phyloP scores from a whole-genome alignment of 2,113 vertebrate species.

The Apodemus speciosus region DNA sequence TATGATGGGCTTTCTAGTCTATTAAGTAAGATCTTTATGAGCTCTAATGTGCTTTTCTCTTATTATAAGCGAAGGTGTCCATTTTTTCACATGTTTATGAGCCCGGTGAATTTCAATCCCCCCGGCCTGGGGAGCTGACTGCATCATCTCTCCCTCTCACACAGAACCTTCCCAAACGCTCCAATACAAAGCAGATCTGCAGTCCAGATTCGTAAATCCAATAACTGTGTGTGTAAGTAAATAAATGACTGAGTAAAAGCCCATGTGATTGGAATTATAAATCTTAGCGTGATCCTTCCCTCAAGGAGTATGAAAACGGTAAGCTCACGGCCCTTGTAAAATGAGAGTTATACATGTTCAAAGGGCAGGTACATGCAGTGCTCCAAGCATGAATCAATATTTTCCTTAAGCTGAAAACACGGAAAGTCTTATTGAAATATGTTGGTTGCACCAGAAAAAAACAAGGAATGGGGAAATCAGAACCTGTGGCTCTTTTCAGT shows the following conservation, averaged over 20 bases:
- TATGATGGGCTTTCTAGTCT: constrained; percentile 7
- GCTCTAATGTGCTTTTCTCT: constrained; percentile 45
- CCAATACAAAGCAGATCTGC: constrained; percentile 9
- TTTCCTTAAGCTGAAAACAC: background rate
- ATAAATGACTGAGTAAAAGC: constrained; percentile 31
- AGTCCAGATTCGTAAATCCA: constrained; percentile 53
- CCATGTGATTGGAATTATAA: constrained; percentile 20
- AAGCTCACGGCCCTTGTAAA: constrained; percentile 10
- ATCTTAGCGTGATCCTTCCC: constrained; percentile 55
- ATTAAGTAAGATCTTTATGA: background rate
- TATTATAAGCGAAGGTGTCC: background rate
- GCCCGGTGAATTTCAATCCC: background rate
- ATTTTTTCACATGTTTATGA: background rate
- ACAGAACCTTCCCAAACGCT: background rate
- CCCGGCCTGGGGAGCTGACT: background rate
- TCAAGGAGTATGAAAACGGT: constrained; percentile 37
- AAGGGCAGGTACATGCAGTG: background rate
- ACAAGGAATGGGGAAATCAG: background rate
- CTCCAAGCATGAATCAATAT: background rate
- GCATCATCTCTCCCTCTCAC: constrained; percentile 15
- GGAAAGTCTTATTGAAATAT: background rate
- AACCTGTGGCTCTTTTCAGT: background rate
- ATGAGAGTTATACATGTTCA: background rate
- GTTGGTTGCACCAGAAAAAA: background rate
- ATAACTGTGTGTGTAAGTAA: constrained; percentile 36